Conservation (phyloP, 2,113 vertebrate species). For the Mola mola region DNA sequence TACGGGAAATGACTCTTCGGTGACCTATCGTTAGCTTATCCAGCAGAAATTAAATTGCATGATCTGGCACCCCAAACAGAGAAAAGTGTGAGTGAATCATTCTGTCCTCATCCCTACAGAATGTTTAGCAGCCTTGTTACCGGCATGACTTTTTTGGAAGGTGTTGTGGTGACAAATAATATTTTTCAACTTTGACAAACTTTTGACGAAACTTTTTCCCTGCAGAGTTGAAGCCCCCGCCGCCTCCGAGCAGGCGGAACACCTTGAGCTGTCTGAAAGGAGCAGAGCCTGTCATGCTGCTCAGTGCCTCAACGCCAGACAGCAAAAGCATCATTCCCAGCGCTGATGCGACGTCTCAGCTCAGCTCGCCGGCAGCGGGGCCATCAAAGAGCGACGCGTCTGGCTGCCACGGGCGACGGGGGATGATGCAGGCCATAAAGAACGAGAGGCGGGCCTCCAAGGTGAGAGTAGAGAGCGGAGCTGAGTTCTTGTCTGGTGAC, state of each 20-base stretch:
- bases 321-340: constrained; percentile 86
- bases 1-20: too few relatives aligned
- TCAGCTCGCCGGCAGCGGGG: constrained; percentile 84
- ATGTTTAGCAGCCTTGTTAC: too few relatives aligned
- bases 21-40: too few relatives aligned
- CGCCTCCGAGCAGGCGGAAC: constrained; percentile 82
- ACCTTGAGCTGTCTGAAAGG: constrained; percentile 86
- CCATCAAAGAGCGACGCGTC: constrained; percentile 73
- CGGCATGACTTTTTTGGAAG: too few relatives aligned
- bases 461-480: constrained; percentile 51
- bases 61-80: too few relatives aligned
- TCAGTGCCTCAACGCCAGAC: constrained; percentile 63
- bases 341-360: constrained; percentile 83
- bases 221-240: constrained; percentile 79
- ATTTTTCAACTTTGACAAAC: constrained; percentile 28
- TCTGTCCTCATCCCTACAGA: too few relatives aligned
- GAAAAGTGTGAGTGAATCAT: too few relatives aligned
- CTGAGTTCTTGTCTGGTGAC: background rate
- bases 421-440: constrained; percentile 99
- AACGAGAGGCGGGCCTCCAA: constrained; percentile 96
- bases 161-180: too few relatives aligned
- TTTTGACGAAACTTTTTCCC: too few relatives aligned
- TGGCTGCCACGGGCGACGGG: constrained; percentile 85
- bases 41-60: too few relatives aligned
- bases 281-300: constrained; percentile 69